Conservation (phyloP, 2,797 vertebrate species). For the Eulemur mongoz region DNA sequence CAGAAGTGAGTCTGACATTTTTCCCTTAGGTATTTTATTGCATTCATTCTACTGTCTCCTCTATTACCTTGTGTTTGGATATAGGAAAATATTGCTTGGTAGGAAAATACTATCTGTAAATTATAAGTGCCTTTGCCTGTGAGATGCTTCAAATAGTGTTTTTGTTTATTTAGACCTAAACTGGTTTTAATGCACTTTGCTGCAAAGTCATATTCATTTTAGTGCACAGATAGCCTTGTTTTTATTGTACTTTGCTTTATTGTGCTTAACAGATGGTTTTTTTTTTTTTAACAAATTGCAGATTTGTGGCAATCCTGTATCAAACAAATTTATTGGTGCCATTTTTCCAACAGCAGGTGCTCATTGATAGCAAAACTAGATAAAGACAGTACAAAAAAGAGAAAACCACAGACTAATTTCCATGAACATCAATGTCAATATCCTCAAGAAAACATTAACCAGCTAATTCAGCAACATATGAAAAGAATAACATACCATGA, state of each 20-base stretch:
- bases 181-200: background rate
- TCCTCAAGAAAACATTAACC: background rate
- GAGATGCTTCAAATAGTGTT: background rate
- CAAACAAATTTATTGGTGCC: background rate
- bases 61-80: background rate
- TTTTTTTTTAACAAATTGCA: background rate
- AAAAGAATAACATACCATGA: background rate
- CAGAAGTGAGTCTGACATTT: background rate
- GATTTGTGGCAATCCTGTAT: background rate
- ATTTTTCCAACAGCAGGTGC: background rate
- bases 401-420: background rate
- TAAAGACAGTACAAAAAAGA: background rate
- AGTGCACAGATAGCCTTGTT: background rate
- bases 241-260: background rate
- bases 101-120: background rate
- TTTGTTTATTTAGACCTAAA: background rate
- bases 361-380: conserved; percentile 1
- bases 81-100: background rate
- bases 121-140: background rate
- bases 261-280: background rate
- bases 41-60: background rate
- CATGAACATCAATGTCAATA: background rate
- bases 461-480: background rate
- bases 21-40: background rate
- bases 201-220: background rate